These are phyloP conservation scores for Eretmochelys imbricata DNA, from an alignment of 2,113 vertebrate genomes.

Conservation along the genomic window DNA sequence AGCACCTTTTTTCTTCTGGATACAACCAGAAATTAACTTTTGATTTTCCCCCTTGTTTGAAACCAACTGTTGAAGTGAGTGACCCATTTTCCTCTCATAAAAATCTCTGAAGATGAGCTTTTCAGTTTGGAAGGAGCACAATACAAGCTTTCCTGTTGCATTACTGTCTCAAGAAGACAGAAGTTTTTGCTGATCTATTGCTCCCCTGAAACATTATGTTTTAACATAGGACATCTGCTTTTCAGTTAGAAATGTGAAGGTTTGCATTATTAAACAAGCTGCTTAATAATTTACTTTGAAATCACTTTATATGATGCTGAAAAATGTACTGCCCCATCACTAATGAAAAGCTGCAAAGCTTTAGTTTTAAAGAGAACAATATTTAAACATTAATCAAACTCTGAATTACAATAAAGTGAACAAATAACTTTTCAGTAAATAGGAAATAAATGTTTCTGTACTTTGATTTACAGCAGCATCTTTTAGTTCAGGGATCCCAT, in stretches of 20 bases:
- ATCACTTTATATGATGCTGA: conserved; percentile 17
- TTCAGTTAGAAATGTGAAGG: background rate
- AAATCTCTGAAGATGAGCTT: background rate
- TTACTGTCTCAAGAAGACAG: background rate
- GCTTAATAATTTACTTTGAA: conserved; percentile 66
- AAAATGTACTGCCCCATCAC: background rate
- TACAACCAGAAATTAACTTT: background rate
- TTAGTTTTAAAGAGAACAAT: background rate
- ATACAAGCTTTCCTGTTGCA: background rate
- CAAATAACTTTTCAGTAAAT: background rate
- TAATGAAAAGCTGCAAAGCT: conserved; percentile 14
- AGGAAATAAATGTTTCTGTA: background rate
- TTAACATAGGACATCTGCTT: conserved; percentile 35
- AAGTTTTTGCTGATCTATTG: background rate
- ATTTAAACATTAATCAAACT: background rate
- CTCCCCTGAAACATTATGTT: conserved; percentile 18
- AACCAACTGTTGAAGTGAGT: background rate
- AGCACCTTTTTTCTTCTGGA: background rate
- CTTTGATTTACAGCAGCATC: background rate
- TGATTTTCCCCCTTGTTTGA: background rate
- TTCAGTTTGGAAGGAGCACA: background rate
- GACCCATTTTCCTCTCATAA: background rate
- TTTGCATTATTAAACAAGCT: conserved; percentile 59
- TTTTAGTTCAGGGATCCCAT: background rate
- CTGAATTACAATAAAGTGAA: background rate